Evolutionary conservation across 30 jellyfish, hydroid and myxozoan genomes (phyloP), one percentile per base, ranked within the genome.

Genomic region (Hydractinia symbiolongicarpus): DNA sequence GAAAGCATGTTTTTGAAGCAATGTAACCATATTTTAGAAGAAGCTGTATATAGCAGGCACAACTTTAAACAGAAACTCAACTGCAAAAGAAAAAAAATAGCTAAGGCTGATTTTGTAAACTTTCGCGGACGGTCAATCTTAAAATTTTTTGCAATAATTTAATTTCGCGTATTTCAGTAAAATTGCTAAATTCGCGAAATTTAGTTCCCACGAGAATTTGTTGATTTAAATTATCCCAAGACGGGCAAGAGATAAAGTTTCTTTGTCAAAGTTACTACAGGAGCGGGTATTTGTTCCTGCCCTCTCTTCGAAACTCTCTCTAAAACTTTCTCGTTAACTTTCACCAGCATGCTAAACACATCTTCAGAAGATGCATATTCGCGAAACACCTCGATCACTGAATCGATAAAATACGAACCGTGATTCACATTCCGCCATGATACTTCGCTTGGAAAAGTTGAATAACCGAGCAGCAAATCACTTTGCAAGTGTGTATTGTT

Each of bases 391-490:
- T 85, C 90, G 50, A 85, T 90, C 11, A 90, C 68, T 7, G 95
- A 89, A 55, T 82, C 87, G 66, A 86, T 85, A 72, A 81, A 90
- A 89, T 89, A 90, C 4, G 95, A 85, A 5, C 97, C 97, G 9
- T 86, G 70, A 17, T 76, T 84, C 1, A 72, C 40, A 51, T 85
- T 82, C 72, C 97, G 64, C 94, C 90, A 81, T 4, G 97, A 86
- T 20, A 75, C 94, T 16, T 82, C 86, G 14, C 95, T 95, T 61
- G 97, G 97, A 68, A 90, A 64, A 15, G 97, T 86, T 10, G 91
- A 85, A 83, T 85, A 90, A n/a, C 95, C 89, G 49, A 90, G 66
- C 16, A 90, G 56, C 13, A 90, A 72, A 61, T 90, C 84, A 21
- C 95, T 86, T 20, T 83, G 90, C 21, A 82, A 21, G 5, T 86